Evolutionary conservation across 2,888 invertebrate species (phyloP).

Genomic region (Machimus atricapillus): DNA sequence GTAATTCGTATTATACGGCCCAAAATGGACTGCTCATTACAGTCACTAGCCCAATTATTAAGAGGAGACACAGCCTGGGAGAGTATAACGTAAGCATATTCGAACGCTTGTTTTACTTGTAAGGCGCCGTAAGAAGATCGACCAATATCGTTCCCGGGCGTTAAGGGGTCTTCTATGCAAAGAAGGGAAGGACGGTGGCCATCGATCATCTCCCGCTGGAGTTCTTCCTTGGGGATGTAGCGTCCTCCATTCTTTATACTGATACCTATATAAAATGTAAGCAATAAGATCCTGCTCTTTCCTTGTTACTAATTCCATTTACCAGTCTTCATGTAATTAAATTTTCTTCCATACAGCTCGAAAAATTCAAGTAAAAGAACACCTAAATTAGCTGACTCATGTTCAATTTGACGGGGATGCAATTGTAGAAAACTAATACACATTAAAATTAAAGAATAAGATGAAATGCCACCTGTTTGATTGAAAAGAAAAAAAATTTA

Average conservation of each 20-base stretch:
- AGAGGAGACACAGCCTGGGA: constrained; percentile 74
- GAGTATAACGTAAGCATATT: constrained; percentile 90
- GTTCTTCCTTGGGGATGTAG: constrained; percentile 93
- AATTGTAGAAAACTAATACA: constrained; percentile 96
- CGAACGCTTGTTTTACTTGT: constrained; percentile 89
- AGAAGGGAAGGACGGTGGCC: constrained; percentile 92
- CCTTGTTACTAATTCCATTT: not conserved
- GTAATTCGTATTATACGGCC: constrained; percentile 92
- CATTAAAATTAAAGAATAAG: constrained; percentile 98
- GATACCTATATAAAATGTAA: constrained; percentile 64
- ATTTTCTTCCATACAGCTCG: constrained; percentile 95
- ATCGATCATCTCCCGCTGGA: constrained; percentile 92
- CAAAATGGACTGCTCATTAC: constrained; percentile 71
- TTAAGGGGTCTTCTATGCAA: constrained; percentile 97
- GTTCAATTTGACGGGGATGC: constrained; percentile 84
- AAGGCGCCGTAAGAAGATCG: constrained; percentile 86
- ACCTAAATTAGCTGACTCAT: constrained; percentile 81
- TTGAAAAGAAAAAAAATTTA: not conserved
- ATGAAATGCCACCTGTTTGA: constrained; percentile 87
- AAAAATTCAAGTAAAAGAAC: constrained; percentile 96
- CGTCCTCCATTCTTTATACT: constrained; percentile 91
- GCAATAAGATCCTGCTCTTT: not conserved
- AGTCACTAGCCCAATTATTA: constrained; percentile 66
- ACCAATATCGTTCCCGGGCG: constrained; percentile 96
- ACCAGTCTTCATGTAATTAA: constrained; percentile 93